Evolutionary conservation across 2,888 invertebrate species (phyloP).

Genomic region (Dicranocentrus wangi): DNA sequence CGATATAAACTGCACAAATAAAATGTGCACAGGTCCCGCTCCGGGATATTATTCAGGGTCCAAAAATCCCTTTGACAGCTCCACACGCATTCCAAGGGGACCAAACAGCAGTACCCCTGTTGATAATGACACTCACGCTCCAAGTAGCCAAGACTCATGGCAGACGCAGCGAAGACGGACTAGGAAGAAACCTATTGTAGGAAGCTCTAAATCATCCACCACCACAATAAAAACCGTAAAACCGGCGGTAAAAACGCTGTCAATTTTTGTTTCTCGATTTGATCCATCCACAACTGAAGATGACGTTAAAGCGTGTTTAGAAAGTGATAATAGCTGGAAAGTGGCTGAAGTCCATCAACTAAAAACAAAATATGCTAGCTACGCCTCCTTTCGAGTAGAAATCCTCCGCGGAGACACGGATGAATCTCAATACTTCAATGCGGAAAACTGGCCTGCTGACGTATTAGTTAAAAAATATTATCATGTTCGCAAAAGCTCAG

Average conservation of each 20-base stretch:
- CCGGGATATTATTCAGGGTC: not conserved
- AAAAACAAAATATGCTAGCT: not conserved
- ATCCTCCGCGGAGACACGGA: not conserved
- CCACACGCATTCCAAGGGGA: not conserved
- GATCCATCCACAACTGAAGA: not conserved
- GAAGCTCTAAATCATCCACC: not conserved
- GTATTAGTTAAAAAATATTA: not conserved
- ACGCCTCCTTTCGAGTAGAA: constrained; percentile 17
- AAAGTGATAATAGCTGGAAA: not conserved
- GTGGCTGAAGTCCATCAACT: not conserved
- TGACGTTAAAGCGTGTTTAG: not conserved
- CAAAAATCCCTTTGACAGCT: not conserved
- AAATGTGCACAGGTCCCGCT: too few species aligned
- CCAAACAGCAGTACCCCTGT: not conserved
- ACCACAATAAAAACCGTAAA: not conserved
- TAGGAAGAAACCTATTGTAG: not conserved
- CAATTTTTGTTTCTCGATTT: constrained; percentile 1
- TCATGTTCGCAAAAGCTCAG: not conserved
- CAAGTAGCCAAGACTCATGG: not conserved
- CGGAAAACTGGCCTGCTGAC: constrained; percentile 3
- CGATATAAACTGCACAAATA: too few species aligned
- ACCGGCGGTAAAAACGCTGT: not conserved
- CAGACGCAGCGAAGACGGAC: not conserved
- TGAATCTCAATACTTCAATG: not conserved
- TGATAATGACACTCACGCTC: not conserved